Evolutionary conservation across 2,888 invertebrate genomes (phyloP), one percentile per base, ranked within the genome.

Genomic region (Bellardia bayeri): DNA sequence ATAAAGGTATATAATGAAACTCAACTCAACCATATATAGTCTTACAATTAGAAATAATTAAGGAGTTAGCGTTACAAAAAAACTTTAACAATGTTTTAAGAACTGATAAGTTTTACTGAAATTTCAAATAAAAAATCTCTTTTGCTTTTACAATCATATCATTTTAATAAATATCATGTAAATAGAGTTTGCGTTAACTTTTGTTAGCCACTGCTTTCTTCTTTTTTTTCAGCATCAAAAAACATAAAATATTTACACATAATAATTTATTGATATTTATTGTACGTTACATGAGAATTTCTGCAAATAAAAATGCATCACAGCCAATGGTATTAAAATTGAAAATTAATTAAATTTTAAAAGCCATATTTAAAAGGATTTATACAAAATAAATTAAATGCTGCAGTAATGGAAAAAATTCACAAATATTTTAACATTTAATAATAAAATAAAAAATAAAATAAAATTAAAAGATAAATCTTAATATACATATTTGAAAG

Each of bases 281-380:
- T 33, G 13, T 40, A 61, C 37, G 51, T 51, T 40, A 61, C 40
- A 63, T n/a, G 30, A 54, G 42, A 54, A 54, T 71, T 71, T 40
- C 11, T 2, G 14, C 74, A 74, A 61, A 74, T 16, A 45, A 42
- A 45, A 64, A 64, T 37, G 58, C 33, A 63, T 6, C 61, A 80
- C 11, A 45, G 58, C n/a, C 56, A 63, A 74, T 45, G 58, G 9
- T 61, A 75, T 75, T 61, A 49, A 82, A 82, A 82, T 82, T 82
- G 68, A 69, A 82, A 68, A 75, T 75, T 82, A 82, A 82, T 75
- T 75, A 82, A 82, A 58, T 42, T 75, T 82, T 49, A 66, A 82
- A 74, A 75, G 58, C 66, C 45, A 49, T 66, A 56, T 72, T 82
- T 74, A 56, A 74, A 82, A 51, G 64, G 74, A 68, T 75, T 82